phyloP scores from a whole-genome alignment of 2,888 invertebrate species.

The Chaetogeoica ovagalla region DNA sequence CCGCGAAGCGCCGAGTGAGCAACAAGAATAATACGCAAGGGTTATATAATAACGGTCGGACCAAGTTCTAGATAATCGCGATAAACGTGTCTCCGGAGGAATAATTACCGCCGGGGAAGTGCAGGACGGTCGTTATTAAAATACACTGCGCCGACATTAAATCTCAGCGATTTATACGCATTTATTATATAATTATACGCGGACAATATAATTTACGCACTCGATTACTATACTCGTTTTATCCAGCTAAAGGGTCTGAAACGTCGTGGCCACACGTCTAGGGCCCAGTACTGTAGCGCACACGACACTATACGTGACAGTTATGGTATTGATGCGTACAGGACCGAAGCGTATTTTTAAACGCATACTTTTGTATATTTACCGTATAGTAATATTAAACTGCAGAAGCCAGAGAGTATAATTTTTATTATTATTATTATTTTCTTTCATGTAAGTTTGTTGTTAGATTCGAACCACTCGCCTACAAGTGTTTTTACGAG shows the following conservation, averaged over 20 bases:
- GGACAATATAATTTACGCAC: background rate
- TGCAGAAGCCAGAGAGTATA: too few species aligned
- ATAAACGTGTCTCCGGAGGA: constrained; percentile 34
- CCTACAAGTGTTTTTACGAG: too few species aligned
- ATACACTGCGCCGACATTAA: constrained; percentile 13
- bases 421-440: too few species aligned
- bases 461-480: too few species aligned
- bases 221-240: background rate
- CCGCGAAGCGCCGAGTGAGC: background rate
- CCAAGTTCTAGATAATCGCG: constrained; percentile 36
- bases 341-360: too few species aligned
- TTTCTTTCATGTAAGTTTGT: too few species aligned
- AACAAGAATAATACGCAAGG: background rate
- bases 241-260: background rate
- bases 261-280: background rate
- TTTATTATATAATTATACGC: background rate
- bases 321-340: too few species aligned
- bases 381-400: too few species aligned
- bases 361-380: too few species aligned
- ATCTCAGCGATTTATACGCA: background rate
- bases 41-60: background rate
- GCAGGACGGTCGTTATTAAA: constrained; percentile 16
- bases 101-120: background rate
- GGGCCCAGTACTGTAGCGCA: background rate
- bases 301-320: too few species aligned